Conservation (phyloP, 2,113 vertebrate species). For the Stercorarius parasiticus region DNA sequence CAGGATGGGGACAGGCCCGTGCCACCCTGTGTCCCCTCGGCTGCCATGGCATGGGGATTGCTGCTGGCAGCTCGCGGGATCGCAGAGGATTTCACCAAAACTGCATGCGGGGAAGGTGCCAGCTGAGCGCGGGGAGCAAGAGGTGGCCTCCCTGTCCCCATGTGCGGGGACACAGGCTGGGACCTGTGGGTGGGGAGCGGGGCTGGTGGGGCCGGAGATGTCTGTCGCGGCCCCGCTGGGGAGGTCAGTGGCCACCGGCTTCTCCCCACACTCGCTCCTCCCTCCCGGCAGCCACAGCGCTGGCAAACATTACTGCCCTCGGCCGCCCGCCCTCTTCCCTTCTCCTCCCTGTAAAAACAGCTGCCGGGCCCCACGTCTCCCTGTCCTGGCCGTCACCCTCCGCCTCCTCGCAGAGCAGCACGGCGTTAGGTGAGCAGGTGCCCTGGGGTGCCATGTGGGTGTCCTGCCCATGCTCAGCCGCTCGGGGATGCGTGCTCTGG, state of each 20-base stretch:
- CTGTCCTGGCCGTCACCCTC: background rate
- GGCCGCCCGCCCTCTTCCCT: background rate
- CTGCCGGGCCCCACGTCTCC: background rate
- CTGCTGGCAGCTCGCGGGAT: accelerated
- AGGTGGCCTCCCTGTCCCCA: background rate
- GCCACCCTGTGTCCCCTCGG: background rate
- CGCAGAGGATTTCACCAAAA: background rate
- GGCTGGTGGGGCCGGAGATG: accelerated
- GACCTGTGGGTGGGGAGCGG: background rate
- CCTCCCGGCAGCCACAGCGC: background rate
- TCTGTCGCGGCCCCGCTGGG: accelerated
- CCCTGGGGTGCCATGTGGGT: background rate
- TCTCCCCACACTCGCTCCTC: background rate
- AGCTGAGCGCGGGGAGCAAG: accelerated
- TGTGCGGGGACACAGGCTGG: accelerated
- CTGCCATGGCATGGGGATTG: accelerated
- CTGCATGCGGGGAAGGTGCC: accelerated
- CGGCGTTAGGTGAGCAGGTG: background rate
- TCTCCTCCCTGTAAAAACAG: background rate
- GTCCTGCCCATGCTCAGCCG: background rate
- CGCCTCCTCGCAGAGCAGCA: background rate
- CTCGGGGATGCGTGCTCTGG: background rate
- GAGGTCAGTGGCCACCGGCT: no score
- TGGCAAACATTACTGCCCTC: background rate
- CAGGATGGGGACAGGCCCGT: accelerated